A percentile compares a stretch with the other conserved stretches of the same genome.
Evolutionary conservation across 1,140 invertebrate genomes (phyloP).

Genomic region (Caerostris extrusa): DNA sequence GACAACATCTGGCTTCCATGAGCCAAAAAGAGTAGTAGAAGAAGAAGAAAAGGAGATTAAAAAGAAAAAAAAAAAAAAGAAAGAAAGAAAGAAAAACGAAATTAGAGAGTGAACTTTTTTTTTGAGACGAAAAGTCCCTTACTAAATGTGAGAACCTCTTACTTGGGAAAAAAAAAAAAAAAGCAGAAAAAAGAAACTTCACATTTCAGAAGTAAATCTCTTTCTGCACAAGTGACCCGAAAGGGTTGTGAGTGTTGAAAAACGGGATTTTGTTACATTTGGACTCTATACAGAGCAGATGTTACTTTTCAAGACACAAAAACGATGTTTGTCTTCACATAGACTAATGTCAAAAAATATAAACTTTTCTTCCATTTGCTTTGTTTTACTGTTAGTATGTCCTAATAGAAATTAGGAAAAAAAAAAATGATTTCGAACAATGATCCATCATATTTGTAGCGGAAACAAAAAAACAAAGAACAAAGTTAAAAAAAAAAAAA

Average conservation of each 20-base stretch:
- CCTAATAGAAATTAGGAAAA: background rate
- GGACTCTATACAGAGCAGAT: slow-evolving; percentile 68
- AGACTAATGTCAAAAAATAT: slow-evolving; percentile 61
- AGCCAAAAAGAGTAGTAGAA: slow-evolving; percentile 23
- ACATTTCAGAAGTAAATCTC: slow-evolving; percentile 71
- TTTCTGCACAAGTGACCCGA: slow-evolving; percentile 74
- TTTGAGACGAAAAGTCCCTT: slow-evolving; percentile 65
- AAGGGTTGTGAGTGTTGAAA: slow-evolving; percentile 73
- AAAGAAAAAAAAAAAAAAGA: background rate
- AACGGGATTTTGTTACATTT: slow-evolving; percentile 73
- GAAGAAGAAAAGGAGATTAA: slow-evolving; percentile 47
- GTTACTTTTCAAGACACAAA: slow-evolving; percentile 72
- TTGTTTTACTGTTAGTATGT: background rate
- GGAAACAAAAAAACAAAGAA: background rate
- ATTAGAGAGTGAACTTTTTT: slow-evolving; percentile 77
- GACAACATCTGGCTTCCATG: slow-evolving; percentile 77
- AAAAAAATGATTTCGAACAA: background rate
- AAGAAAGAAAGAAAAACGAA: slow-evolving; percentile 48
- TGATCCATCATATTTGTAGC: background rate
- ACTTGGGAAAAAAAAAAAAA: slow-evolving; percentile 48
- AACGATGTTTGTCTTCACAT: slow-evolving; percentile 45
- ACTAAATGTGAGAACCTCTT: slow-evolving; percentile 77
- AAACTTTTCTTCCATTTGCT: slow-evolving; percentile 7
- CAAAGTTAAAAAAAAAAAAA: background rate
- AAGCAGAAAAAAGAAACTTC: background rate